These are phyloP conservation scores for Helicoverpa armigera DNA, from an alignment of 1,140 invertebrate genomes.

Conservation along the genomic window DNA sequence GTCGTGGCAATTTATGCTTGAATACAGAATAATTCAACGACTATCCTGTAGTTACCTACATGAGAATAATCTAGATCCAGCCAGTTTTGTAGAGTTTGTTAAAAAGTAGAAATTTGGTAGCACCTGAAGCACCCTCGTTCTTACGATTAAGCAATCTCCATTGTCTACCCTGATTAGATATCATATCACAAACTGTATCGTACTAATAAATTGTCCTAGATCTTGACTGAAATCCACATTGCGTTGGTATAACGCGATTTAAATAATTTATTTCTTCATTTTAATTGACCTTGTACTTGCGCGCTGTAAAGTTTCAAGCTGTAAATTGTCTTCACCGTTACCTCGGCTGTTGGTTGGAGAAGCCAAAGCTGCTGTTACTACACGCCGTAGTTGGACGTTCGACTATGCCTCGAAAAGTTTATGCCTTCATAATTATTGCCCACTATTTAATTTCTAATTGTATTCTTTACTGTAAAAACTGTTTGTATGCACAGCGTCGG, in stretches of 20 bases:
- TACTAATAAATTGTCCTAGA: slow-evolving; percentile 39
- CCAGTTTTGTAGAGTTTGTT: no score
- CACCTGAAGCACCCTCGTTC: not conserved
- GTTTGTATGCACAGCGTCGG: no score
- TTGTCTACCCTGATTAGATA: slow-evolving; percentile 37
- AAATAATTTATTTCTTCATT: slow-evolving; percentile 38
- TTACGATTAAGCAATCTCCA: not conserved
- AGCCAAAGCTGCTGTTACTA: not conserved
- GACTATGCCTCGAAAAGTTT: not conserved
- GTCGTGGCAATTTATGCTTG: not conserved
- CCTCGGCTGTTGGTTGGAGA: slow-evolving; percentile 15
- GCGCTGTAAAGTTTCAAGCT: slow-evolving; percentile 40
- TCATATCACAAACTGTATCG: slow-evolving; percentile 26
- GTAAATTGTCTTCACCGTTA: slow-evolving; percentile 42
- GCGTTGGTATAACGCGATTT: slow-evolving; percentile 5
- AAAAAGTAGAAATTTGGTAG: not conserved
- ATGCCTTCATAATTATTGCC: not conserved
- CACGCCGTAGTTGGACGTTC: not conserved
- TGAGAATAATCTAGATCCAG: no score
- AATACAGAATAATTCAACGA: not conserved
- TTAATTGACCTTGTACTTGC: slow-evolving; percentile 29
- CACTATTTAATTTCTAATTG: not conserved
- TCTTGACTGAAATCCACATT: slow-evolving; percentile 31
- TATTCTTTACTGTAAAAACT: not conserved
- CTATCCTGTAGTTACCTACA: no score